Percentiles rank a stretch among this genome's conserved stretches.
Evolutionary conservation across 2,888 invertebrate genomes (phyloP).

Genomic region (Mongoloraphidia duomilia): DNA sequence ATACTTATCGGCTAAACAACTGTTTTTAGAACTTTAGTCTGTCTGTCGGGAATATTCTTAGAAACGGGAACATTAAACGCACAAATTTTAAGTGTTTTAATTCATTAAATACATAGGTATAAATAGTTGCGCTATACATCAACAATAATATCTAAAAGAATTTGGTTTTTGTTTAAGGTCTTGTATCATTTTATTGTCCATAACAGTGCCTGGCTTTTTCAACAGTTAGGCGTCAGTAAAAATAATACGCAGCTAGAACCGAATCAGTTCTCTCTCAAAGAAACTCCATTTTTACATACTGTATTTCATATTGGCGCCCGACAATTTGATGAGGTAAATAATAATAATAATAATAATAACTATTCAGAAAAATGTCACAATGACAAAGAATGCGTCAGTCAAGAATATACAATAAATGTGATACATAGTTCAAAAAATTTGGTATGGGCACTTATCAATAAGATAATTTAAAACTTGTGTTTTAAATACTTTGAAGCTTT

Average conservation of each 20-base stretch:
- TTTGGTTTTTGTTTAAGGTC: constrained; percentile 32
- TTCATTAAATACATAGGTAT: too few species aligned
- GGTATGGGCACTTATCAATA: too few species aligned
- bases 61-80: too few species aligned
- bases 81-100: too few species aligned
- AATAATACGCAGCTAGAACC: constrained; percentile 25
- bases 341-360: background rate
- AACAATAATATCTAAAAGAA: too few species aligned
- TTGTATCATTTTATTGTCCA: constrained; percentile 54
- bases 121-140: too few species aligned
- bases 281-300: constrained; percentile 46
- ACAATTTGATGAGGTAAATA: constrained; percentile 58
- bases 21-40: background rate
- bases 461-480: too few species aligned
- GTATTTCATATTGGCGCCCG: constrained; percentile 69
- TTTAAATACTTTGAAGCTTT: too few species aligned
- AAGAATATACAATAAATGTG: too few species aligned
- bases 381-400: too few species aligned
- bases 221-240: constrained; percentile 36
- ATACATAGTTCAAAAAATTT: too few species aligned
- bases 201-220: constrained; percentile 52
- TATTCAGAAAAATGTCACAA: background rate
- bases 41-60: background rate
- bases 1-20: background rate
- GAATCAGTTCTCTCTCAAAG: constrained; percentile 22